Base-by-base conservation (phyloP, 1,140 invertebrate genomes). In the Heliconius hermathena region DNA sequence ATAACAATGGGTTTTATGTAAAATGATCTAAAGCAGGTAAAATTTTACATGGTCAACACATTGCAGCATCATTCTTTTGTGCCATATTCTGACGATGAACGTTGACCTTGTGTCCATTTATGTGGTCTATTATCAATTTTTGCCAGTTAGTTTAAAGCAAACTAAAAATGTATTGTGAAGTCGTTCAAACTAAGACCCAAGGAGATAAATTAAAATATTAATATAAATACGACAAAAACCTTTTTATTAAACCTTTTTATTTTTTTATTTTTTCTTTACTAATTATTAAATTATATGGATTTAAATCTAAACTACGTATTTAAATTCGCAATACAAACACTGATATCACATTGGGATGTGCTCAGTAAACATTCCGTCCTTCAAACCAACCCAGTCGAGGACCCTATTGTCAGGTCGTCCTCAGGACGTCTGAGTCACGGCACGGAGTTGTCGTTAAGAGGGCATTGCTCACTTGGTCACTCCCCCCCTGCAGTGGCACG, bases 331-430 rank as follows among this genome's bases (percentile, higher is more conserved):
- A 79, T 77, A 82, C 74, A 77, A 81, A 79, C 74, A 79, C 75
- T 70, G 81, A 88, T 87, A 90, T 85, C 82, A 80, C 84, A 83
- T 84, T 74, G 81, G 77, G 84, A 72, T 83, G 84, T 82, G 82
- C 72, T 84, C 81, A 74, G 87, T 88, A 89, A 92, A 93, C 88
- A 91, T 78, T 80, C 81, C 84, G 91, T 91, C 92, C 92, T 94
- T 93, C 89, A 90, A 76, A 85, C 79, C 83, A 81, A 84, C 79
- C 83, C 90, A 93, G 93, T 93, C 91, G 91, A 93, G 91, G 91
- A 93, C 91, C 93, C 90, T 92, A 91, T 90, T 90, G 88, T 89
- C 88, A 88, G 88, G 88, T 93, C 92, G 92, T 91, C 91, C 91
- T 93, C 90, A 90, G 90, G 89, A 88, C 92, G 90, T 93, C 90